These are phyloP conservation scores for Leucophenga montana DNA, from an alignment of 2,888 invertebrate species.

Conservation along the genomic window DNA sequence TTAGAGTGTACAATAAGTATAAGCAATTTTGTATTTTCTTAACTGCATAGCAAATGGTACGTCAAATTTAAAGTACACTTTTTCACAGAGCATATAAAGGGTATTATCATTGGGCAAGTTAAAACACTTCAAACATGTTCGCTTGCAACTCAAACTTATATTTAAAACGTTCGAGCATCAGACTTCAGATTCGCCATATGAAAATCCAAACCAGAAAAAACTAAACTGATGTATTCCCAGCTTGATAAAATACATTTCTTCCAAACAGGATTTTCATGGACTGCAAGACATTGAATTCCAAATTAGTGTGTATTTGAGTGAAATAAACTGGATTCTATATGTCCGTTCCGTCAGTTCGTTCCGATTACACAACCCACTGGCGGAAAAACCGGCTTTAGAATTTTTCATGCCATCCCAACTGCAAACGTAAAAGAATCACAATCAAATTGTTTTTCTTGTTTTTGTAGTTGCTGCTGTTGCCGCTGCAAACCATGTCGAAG, in stretches of 20 bases:
- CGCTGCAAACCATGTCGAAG: slow-evolving; percentile 9
- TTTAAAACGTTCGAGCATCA: background rate
- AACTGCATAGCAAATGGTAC: too few species aligned
- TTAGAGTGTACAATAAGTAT: too few species aligned
- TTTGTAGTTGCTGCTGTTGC: background rate
- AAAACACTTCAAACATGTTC: slow-evolving; percentile 1
- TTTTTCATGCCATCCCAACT: background rate
- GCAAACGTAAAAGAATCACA: slow-evolving; percentile 1
- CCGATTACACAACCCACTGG: slow-evolving; percentile 25
- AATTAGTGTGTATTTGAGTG: slow-evolving; percentile 1
- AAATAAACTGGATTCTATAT: slow-evolving; percentile 24
- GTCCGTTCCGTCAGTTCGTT: slow-evolving; percentile 5
- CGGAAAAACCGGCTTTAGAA: slow-evolving; percentile 18
- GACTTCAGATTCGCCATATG: background rate
- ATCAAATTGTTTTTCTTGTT: background rate
- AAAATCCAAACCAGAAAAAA: background rate
- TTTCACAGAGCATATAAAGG: too few species aligned
- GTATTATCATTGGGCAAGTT: background rate
- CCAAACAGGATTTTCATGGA: slow-evolving; percentile 13
- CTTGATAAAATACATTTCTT: background rate
- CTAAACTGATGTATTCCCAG: background rate
- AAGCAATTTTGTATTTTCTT: too few species aligned
- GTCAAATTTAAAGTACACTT: too few species aligned
- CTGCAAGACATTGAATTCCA: background rate
- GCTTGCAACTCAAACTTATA: slow-evolving; percentile 8